These are phyloP conservation scores for Silvanus unidentatus DNA, from an alignment of 2,888 invertebrate genomes.

Conservation along the genomic window DNA sequence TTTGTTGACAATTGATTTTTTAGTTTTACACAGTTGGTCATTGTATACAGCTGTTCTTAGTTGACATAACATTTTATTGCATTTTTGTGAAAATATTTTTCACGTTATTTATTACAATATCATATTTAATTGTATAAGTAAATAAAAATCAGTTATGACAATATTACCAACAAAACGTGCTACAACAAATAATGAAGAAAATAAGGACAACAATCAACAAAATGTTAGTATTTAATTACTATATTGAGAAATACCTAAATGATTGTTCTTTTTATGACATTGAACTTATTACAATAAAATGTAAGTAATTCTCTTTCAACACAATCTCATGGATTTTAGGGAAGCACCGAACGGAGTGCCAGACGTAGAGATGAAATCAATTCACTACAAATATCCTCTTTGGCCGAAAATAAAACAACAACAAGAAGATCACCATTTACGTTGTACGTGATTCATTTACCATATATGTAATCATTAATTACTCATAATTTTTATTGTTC, in stretches of 20 bases:
- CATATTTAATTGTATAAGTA: background rate
- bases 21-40: no score
- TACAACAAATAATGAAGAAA: conserved; percentile 37
- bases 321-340: conserved; percentile 27
- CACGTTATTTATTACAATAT: background rate
- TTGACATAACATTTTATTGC: conserved; percentile 7
- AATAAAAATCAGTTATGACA: conserved; percentile 34
- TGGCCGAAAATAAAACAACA: conserved; percentile 27
- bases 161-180: conserved; percentile 44
- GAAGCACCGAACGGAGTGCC: conserved; percentile 34
- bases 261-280: conserved; percentile 17
- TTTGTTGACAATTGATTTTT: no score
- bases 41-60: conserved; percentile 6
- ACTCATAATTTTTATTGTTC: conserved; percentile 5
- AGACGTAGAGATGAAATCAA: conserved; percentile 39
- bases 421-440: conserved; percentile 33
- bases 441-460: conserved; percentile 27
- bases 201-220: conserved; percentile 37
- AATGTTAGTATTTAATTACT: conserved; percentile 33
- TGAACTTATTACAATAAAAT: background rate
- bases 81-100: background rate
- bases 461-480: background rate
- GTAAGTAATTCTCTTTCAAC: background rate
- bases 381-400: conserved; percentile 28
- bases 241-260: conserved; percentile 7